A percentile compares a stretch with the other conserved stretches of the same genome.
Conservation (phyloP, 2,888 invertebrate species). For the Sympetrum striolatum region DNA sequence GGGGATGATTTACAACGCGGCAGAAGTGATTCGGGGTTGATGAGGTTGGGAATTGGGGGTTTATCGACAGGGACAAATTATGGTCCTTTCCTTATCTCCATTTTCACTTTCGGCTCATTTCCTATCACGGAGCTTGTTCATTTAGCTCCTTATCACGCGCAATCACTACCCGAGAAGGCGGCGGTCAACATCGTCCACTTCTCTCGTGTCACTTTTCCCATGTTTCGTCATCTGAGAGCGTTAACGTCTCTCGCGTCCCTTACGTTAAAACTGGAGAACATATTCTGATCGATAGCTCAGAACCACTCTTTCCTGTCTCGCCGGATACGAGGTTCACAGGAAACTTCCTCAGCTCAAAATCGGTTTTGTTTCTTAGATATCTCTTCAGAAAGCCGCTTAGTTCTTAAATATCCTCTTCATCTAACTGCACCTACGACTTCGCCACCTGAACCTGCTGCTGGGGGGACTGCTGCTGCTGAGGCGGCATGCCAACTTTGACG, state of each 20-base stretch:
- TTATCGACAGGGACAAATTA: background rate
- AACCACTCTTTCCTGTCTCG: no score
- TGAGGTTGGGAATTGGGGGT: background rate
- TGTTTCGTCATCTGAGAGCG: no score
- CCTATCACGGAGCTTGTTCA: background rate
- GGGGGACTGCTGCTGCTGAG: conserved; percentile 46
- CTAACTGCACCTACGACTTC: conserved; percentile 47
- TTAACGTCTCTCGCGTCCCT: no score
- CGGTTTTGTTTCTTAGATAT: no score
- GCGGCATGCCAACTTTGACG: conserved; percentile 45
- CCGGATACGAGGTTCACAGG: no score
- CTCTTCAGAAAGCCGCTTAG: no score
- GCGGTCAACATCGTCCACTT: no score
- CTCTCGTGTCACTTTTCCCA: no score
- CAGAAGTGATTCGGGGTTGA: background rate
- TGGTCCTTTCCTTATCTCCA: background rate
- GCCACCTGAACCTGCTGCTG: conserved; percentile 46
- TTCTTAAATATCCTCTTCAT: background rate
- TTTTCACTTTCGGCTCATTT: background rate
- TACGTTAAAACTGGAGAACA: no score
- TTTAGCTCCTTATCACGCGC: background rate
- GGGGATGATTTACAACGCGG: background rate
- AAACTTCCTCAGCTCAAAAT: no score
- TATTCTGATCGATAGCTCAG: no score
- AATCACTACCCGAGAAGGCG: background rate